phyloP scores from a whole-genome alignment of 2,888 invertebrate genomes.

The Apantesis nais region DNA sequence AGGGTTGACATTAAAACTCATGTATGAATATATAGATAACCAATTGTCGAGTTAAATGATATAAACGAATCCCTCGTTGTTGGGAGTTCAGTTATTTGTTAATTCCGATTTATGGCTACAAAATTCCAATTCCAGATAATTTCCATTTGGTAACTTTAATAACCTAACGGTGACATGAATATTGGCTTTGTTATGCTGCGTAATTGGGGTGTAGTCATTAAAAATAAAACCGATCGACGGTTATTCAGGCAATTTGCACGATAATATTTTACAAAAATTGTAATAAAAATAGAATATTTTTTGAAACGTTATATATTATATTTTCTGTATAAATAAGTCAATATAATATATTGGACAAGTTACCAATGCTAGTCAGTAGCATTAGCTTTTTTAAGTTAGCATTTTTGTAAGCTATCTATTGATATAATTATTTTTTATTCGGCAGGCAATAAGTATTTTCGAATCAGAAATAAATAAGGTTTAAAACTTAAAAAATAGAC shows the following conservation, averaged over 20 bases:
- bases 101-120: conserved; percentile 57
- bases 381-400: no score
- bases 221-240: conserved; percentile 39
- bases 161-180: conserved; percentile 64
- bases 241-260: conserved; percentile 12
- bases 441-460: no score
- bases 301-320: no score
- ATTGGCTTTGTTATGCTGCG: conserved; percentile 54
- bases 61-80: conserved; percentile 42
- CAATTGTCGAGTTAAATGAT: conserved; percentile 28
- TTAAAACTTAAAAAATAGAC: no score
- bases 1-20: background rate
- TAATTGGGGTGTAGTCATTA: conserved; percentile 55
- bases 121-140: conserved; percentile 56
- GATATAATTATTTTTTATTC: no score
- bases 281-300: no score
- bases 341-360: no score
- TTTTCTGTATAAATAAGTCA: no score
- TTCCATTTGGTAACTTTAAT: conserved; percentile 63
- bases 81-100: conserved; percentile 51
- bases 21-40: background rate
- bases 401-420: no score
- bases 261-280: background rate
- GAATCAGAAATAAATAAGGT: no score
- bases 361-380: no score